Evolutionary conservation across 2,113 vertebrate species (phyloP), one percentile per base, ranked within the genome.

Genomic region (Connochaetes taurinus): DNA sequence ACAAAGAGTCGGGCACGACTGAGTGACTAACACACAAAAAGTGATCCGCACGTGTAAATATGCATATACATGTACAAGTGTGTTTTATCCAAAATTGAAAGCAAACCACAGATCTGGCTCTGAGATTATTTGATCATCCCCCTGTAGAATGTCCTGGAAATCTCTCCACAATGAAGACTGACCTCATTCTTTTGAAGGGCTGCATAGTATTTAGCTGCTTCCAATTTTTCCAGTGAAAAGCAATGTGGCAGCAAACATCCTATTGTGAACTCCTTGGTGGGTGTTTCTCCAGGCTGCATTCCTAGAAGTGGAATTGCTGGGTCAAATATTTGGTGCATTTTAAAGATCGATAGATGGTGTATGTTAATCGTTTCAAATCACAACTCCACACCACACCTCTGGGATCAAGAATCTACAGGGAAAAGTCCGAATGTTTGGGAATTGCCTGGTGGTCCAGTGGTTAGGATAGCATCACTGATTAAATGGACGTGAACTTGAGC

Each of bases 181-280:
- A 15, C 3, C 7, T 6, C 6, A 0, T 33, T 17, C 17, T 60
- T 93, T 71, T 40, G 3, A 13, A 57, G 89, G 53, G 43, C 29
- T 45, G 47, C 7, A 4, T 40, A 8, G 6, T 21, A 14, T 5
- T 7, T 8, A 21, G 36, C 13, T 25, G 57, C 52, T 58, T 95
- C 64, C 3, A 0, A 4, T 8, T 36, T 80, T 47, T n/a, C 50
- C 31, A 4, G 10, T 4, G 36, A 87, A 60, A 43, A 40, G 31
- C 15, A 0, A 25, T 4, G 23, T 3, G 2, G 11, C 27, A 3
- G 7, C 17, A 5, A 25, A n/a, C 1, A 2, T 4, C 1, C n/a
- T 14, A 5, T 0, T 11, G 10, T 4, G 57, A n/a, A 58, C 57
- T 23, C 27, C 71, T 6, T 2, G 2, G 25, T 11, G 1, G 58